Evolutionary conservation across 2,113 vertebrate species (phyloP).

Genomic region (Falcunculus frontatus): DNA sequence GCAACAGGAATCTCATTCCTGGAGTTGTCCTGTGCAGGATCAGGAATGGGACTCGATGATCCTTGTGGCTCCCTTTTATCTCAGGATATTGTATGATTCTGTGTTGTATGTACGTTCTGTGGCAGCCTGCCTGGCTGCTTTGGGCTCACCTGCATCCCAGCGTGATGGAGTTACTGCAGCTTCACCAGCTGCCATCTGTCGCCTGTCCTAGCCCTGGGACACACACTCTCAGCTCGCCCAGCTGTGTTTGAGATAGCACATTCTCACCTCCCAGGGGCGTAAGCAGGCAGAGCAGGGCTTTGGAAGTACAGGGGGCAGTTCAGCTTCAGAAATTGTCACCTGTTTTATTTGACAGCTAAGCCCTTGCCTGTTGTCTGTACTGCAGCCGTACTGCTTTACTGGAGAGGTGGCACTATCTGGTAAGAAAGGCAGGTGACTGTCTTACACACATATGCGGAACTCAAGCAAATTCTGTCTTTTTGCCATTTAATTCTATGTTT

Average conservation of each 20-base stretch:
- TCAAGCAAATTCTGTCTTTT: not conserved
- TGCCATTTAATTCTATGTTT: not conserved
- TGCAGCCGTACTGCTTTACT: not conserved
- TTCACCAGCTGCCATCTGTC: not conserved
- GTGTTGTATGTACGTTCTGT: not conserved
- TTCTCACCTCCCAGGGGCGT: not conserved
- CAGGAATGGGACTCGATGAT: not conserved
- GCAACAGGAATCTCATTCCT: not conserved
- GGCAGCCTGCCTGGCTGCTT: not conserved
- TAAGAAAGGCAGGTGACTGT: not conserved
- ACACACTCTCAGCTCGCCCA: not conserved
- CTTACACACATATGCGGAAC: not conserved
- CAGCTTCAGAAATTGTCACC: not conserved
- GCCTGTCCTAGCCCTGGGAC: not conserved
- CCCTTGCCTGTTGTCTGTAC: not conserved
- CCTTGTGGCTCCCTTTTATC: not conserved
- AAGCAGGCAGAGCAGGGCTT: not conserved
- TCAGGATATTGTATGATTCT: not conserved
- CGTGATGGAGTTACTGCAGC: accelerated
- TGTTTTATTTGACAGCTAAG: not conserved
- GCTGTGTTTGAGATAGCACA: accelerated
- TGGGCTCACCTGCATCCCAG: not conserved
- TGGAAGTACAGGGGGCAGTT: not conserved
- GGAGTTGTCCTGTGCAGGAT: not conserved
- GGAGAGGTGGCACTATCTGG: not conserved